These are phyloP conservation scores for Aphidoletes aphidimyza DNA, from an alignment of 2,888 invertebrate genomes.

Conservation along the genomic window DNA sequence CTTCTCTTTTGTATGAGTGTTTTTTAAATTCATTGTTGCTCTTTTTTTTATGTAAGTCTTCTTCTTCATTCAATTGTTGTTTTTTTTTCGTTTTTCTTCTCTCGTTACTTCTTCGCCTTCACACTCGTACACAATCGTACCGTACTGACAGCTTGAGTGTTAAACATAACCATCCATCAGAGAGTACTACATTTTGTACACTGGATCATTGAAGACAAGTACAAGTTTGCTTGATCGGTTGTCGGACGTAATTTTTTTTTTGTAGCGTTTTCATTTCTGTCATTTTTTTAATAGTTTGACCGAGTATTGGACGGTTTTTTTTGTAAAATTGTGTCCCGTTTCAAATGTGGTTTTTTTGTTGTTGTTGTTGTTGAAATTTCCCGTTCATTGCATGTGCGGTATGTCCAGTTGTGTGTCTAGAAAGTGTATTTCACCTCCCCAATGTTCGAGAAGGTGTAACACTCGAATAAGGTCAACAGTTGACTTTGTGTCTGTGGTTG, in stretches of 20 bases:
- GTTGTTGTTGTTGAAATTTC: too few relatives aligned
- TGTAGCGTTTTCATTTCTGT: too few relatives aligned
- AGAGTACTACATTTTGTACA: not conserved
- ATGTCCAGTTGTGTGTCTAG: not conserved
- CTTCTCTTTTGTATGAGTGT: not conserved
- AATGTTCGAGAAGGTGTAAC: not conserved
- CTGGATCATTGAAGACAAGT: not conserved
- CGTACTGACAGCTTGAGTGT: not conserved
- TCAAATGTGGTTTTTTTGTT: too few relatives aligned
- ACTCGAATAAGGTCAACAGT: not conserved
- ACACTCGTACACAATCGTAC: not conserved
- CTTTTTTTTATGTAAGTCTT: not conserved
- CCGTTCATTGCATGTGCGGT: too few relatives aligned
- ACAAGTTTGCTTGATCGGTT: not conserved
- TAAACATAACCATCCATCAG: not conserved
- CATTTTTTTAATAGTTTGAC: too few relatives aligned
- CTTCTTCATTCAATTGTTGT: not conserved
- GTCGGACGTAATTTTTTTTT: too few relatives aligned
- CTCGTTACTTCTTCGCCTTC: not conserved
- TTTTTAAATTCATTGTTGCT: not conserved
- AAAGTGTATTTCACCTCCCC: not conserved
- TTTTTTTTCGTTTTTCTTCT: conserved; percentile 35
- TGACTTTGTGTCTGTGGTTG: not conserved
- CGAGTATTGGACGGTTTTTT: too few relatives aligned
- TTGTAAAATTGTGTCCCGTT: too few relatives aligned